Percentiles rank a stretch among this genome's conserved stretches.
Evolutionary conservation across 2,113 vertebrate genomes (phyloP).

Genomic region (Opisthocomus hoazin): DNA sequence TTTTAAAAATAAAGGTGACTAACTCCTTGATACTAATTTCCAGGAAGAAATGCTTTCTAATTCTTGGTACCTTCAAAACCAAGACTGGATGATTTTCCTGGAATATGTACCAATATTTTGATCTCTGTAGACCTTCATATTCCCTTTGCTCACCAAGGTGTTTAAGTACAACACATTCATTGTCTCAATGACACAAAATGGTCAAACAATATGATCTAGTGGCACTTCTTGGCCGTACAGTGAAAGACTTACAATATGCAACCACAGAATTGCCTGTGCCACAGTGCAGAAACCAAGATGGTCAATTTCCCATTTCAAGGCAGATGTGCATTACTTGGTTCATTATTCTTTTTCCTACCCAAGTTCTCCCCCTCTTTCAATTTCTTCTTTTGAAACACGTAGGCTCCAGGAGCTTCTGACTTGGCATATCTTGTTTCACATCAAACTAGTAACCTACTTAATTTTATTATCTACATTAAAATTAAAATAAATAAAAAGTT

Average conservation of each 20-base stretch:
- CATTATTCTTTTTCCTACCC: background rate
- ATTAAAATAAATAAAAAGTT: background rate
- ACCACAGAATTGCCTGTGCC: background rate
- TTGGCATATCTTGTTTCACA: background rate
- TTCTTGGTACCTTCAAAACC: background rate
- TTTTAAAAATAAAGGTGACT: background rate
- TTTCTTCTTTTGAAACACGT: background rate
- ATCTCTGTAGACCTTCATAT: background rate
- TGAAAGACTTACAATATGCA: background rate
- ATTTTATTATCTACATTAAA: background rate
- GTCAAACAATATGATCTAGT: background rate
- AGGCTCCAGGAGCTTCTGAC: background rate
- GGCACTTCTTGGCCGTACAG: background rate
- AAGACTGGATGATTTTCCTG: background rate
- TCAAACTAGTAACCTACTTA: background rate
- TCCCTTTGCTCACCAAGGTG: background rate
- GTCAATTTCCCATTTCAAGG: background rate
- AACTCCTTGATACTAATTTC: background rate
- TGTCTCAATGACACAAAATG: background rate
- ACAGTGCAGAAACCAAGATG: background rate
- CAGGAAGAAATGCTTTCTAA: background rate
- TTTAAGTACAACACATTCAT: background rate
- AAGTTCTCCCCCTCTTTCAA: background rate
- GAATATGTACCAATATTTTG: background rate
- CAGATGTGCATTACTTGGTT: background rate